phyloP scores from a whole-genome alignment of 1,140 invertebrate genomes.

The Aleiodes sp. region DNA sequence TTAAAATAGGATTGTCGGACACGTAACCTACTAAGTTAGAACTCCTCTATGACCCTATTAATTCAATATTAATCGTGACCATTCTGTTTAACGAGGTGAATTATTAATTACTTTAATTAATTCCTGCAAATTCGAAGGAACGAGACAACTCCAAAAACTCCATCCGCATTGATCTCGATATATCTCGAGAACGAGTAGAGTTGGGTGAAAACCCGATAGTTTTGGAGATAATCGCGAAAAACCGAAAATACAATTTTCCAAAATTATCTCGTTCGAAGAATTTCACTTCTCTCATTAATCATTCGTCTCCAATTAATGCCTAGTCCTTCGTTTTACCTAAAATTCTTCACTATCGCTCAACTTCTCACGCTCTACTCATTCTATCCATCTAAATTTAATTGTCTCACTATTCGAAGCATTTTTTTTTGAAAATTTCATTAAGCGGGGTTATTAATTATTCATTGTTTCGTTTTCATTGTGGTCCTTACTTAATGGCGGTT shows the following conservation, averaged over 20 bases:
- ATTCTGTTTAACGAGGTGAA: conserved; percentile 4
- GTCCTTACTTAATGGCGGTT: conserved; percentile 8
- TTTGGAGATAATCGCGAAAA: no score
- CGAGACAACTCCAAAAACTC: not conserved
- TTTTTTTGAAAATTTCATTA: not conserved
- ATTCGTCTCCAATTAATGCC: not conserved
- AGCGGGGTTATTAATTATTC: conserved; percentile 12
- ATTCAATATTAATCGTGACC: conserved; percentile 32
- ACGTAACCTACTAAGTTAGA: conserved; percentile 31
- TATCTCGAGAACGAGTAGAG: no score
- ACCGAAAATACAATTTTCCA: not conserved
- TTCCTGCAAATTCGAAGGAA: not conserved
- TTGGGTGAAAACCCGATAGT: no score
- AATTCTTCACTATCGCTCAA: not conserved
- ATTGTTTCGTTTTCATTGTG: conserved; percentile 11
- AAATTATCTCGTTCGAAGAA: not conserved
- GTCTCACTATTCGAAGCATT: no score
- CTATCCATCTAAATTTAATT: no score
- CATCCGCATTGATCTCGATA: no score
- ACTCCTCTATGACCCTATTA: conserved; percentile 14
- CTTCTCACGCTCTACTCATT: not conserved
- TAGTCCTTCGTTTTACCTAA: not conserved
- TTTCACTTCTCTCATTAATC: not conserved
- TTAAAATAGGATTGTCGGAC: conserved; percentile 43
- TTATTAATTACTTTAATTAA: not conserved